Evolutionary conservation across 2,113 vertebrate genomes (phyloP), one percentile per base, ranked within the genome.

Genomic region (Todiramphus saurophagus): DNA sequence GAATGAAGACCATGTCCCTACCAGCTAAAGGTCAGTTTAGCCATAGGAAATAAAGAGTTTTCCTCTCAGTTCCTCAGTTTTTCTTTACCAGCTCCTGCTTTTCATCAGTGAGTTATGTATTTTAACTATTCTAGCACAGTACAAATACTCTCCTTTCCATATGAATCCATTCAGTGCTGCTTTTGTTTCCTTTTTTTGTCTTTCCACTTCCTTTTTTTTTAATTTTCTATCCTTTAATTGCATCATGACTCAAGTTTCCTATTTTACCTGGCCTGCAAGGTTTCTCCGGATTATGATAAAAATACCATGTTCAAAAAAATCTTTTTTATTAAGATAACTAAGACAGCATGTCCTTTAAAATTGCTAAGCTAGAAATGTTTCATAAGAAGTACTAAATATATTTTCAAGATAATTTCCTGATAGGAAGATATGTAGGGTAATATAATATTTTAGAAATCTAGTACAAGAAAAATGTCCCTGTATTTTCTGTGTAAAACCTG

Each of bases 241-340:
- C 48, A 75, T 23, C 3, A 2, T 90, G 79, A 90, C 41, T 85
- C 56, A 83, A 50, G 48, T 88, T 95, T 90, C 82, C 44, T 95
- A 72, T 90, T 95, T 94, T 95, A 83, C 60, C 56, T 86, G 53
- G 48, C 46, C 84, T 86, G 27, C 51, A 67, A 81, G 46, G 20
- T 88, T 95, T 68, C 60, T 94, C 53, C 44, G 90, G 87, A 72
- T 84, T 64, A 9, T 56, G 60, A 86, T 93, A 96, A 96, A 95
- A 95, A 94, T 72, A 76, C 31, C 2, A 0, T 10, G 13, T 60
- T 91, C 64, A 20, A 89, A 95, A 95, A 85, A 82, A 3, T 3
- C 13, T 55, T 63, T 82, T 78, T 73, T 63, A 72, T 89, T 90
- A 85, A 91, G 74, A 60, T 94, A 95, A 69, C 68, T 46, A 60